phyloP scores from a whole-genome alignment of 2,888 invertebrate species.

The Notocelia uddmanniana region DNA sequence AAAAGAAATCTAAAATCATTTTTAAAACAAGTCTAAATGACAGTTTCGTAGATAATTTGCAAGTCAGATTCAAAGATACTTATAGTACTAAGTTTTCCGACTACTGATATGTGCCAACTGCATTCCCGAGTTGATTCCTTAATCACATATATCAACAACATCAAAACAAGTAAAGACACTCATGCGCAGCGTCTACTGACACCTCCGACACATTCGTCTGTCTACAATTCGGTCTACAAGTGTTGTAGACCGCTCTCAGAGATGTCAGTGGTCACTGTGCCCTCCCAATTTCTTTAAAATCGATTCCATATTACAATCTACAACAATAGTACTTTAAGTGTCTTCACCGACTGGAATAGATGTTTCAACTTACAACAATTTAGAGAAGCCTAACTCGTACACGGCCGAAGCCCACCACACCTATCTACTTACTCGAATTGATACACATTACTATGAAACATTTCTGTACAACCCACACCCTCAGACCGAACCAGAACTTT shows the following conservation, averaged over 20 bases:
- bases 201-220: neutral
- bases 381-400: slow-evolving; percentile 71
- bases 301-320: slow-evolving; percentile 59
- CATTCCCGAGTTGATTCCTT: slow-evolving; percentile 80
- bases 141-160: slow-evolving; percentile 84
- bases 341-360: slow-evolving; percentile 74
- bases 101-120: slow-evolving; percentile 79
- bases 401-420: slow-evolving; percentile 64
- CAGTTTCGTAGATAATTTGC: slow-evolving; percentile 47
- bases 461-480: slow-evolving; percentile 76
- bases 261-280: slow-evolving; percentile 58
- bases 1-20: slow-evolving; percentile 64
- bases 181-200: slow-evolving; percentile 37
- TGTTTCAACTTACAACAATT: slow-evolving; percentile 78
- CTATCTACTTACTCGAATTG: slow-evolving; percentile 75
- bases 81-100: slow-evolving; percentile 81
- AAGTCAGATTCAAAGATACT: slow-evolving; percentile 82
- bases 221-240: slow-evolving; percentile 14
- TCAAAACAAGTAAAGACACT: slow-evolving; percentile 82
- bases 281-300: slow-evolving; percentile 37
- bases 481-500: slow-evolving; percentile 68
- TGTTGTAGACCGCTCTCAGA: slow-evolving; percentile 4
- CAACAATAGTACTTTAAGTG: slow-evolving; percentile 85
- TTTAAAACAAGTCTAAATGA: slow-evolving; percentile 43
- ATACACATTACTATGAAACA: slow-evolving; percentile 83